Conservation (phyloP, 2,113 vertebrate species). For the Atrichornis clamosus region DNA sequence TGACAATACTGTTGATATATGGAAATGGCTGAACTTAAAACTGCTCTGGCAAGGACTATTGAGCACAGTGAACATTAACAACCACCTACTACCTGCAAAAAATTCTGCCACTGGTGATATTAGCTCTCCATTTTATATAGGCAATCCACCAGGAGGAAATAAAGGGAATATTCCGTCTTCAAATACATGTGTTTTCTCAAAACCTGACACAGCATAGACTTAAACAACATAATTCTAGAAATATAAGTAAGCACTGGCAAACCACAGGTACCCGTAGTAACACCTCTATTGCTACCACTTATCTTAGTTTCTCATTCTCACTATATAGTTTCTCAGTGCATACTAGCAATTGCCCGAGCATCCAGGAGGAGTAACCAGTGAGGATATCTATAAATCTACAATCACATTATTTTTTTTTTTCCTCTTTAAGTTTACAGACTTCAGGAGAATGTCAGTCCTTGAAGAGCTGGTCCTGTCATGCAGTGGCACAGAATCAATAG, state of each 20-base stretch:
- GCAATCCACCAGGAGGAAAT: not conserved
- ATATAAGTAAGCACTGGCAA: not conserved
- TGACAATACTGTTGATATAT: not conserved
- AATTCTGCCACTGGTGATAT: not conserved
- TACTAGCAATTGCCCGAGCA: not conserved
- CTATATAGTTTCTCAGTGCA: not conserved
- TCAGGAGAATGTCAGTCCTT: conserved; percentile 67
- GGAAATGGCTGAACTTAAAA: not conserved
- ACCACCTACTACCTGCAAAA: not conserved
- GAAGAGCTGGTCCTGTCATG: conserved; percentile 79
- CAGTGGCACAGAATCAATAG: conserved; percentile 77
- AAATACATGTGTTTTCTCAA: not conserved
- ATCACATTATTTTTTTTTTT: not conserved
- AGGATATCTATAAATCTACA: not conserved
- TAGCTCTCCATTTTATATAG: not conserved
- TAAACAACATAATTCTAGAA: not conserved
- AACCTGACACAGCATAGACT: not conserved
- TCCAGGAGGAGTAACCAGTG: not conserved
- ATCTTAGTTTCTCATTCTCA: not conserved
- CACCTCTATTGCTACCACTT: not conserved
- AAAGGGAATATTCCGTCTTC: not conserved
- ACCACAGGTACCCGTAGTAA: not conserved
- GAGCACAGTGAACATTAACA: not conserved
- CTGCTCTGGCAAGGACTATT: not conserved
- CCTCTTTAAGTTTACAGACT: conserved; percentile 70